Conservation (phyloP, 2,888 invertebrate species). For the Mechanitis mazaeus region DNA sequence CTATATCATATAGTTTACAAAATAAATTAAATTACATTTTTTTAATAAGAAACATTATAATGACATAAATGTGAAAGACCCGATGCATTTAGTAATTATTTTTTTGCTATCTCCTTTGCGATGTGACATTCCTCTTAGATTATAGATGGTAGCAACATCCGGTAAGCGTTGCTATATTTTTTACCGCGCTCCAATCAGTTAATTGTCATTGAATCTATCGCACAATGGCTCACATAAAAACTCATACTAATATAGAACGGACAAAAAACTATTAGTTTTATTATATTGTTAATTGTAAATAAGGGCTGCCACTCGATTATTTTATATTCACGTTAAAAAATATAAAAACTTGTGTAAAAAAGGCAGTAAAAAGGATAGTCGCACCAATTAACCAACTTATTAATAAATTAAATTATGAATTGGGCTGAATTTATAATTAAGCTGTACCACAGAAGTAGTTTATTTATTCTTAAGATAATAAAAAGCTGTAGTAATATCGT, state of each 20-base stretch:
- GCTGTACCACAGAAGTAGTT: too few species aligned
- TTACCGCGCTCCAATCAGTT: conserved; percentile 50
- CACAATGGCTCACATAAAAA: conserved; percentile 57
- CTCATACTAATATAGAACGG: conserved; percentile 32
- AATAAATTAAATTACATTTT: too few species aligned
- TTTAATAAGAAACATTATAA: too few species aligned
- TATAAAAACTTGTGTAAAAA: too few species aligned
- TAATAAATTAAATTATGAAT: too few species aligned
- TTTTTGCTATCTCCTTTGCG: conserved; percentile 7
- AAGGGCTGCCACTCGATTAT: conserved; percentile 1
- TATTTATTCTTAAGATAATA: too few species aligned
- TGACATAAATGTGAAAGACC: not conserved
- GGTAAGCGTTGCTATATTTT: conserved; percentile 53
- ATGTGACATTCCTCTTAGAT: conserved; percentile 18
- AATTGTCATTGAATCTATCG: conserved; percentile 51
- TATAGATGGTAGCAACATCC: conserved; percentile 44
- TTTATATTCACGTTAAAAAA: not conserved
- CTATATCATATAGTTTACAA: too few species aligned
- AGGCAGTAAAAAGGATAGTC: too few species aligned
- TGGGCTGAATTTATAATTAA: too few species aligned
- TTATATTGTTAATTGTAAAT: conserved; percentile 7
- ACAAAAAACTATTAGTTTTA: conserved; percentile 11
- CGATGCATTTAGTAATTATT: not conserved
- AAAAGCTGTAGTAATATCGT: too few species aligned
- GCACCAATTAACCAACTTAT: too few species aligned